Conservation (phyloP, 2,797 vertebrate species). For the Carapus acus region DNA sequence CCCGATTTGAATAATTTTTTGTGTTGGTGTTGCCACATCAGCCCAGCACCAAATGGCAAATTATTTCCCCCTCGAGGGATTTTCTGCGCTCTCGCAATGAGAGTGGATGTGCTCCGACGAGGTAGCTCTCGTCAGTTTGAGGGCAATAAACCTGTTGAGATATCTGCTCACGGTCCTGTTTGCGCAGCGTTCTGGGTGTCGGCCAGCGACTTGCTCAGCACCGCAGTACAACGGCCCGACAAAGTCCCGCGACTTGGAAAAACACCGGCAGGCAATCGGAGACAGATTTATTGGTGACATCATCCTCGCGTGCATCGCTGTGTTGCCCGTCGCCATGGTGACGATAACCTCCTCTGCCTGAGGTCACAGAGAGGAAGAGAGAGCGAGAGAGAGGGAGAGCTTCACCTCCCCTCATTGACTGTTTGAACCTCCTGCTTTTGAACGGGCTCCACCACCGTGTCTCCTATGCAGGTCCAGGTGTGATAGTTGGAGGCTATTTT, state of each 20-base stretch:
- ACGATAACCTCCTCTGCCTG: conserved; percentile 34
- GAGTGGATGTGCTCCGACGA: conserved; percentile 30
- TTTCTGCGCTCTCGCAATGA: conserved; percentile 43
- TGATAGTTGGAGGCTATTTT: no score
- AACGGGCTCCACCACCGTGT: no score
- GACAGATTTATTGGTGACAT: conserved; percentile 54
- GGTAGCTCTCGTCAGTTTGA: conserved; percentile 41
- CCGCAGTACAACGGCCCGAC: conserved; percentile 25
- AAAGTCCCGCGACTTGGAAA: conserved; percentile 43
- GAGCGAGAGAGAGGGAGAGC: conserved; percentile 4
- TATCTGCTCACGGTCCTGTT: conserved; percentile 27
- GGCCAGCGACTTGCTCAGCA: conserved; percentile 34
- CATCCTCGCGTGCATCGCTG: conserved; percentile 51
- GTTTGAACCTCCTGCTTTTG: conserved; percentile 21
- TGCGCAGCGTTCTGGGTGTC: conserved; percentile 2
- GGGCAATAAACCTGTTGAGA: conserved; percentile 58
- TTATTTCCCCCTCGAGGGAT: conserved; percentile 58
- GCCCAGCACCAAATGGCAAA: conserved; percentile 26
- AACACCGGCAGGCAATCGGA: conserved; percentile 32
- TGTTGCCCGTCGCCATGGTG: conserved; percentile 53
- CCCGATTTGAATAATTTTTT: no score
- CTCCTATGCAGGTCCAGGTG: no score
- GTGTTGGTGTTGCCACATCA: no score
- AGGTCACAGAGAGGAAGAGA: no score
- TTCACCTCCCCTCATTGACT: conserved; percentile 26